phyloP scores from a whole-genome alignment of 2,113 vertebrate species.

The Rhadina sibilatrix region DNA sequence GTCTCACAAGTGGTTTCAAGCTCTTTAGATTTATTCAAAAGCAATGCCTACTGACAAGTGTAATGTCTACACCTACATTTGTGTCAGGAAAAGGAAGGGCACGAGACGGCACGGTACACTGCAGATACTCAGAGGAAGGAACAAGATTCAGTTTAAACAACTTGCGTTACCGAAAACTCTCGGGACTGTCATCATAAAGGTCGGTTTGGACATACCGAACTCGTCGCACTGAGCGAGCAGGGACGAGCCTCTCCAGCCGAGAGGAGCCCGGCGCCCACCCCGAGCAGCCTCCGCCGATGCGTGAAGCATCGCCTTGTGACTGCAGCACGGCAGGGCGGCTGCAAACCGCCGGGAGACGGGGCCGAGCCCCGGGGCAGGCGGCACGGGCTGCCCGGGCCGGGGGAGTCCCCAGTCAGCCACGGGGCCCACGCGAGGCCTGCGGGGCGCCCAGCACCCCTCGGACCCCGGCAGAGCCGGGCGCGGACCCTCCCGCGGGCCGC shows the following conservation, averaged over 20 bases:
- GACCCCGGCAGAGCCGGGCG: background rate
- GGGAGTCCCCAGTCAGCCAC: too few species aligned
- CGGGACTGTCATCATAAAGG: fast-evolving
- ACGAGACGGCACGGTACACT: background rate
- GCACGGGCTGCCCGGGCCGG: background rate
- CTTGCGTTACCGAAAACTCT: background rate
- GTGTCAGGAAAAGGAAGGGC: background rate
- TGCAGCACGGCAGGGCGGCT: background rate
- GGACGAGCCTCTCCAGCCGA: background rate
- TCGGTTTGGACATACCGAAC: background rate
- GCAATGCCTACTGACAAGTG: background rate
- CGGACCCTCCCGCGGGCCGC: background rate
- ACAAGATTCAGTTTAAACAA: background rate
- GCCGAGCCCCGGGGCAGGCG: background rate
- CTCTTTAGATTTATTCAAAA: background rate
- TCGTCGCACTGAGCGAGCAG: background rate
- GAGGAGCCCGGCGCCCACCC: background rate
- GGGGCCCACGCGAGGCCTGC: background rate
- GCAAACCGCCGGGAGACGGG: background rate
- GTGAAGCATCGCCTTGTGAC: background rate
- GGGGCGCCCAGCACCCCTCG: background rate
- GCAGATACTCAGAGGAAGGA: background rate
- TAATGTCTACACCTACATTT: background rate
- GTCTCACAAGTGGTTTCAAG: background rate
- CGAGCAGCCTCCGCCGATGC: background rate